Percentiles rank a stretch among this genome's conserved stretches.
These are phyloP conservation scores for Micromesistius poutassou DNA, from an alignment of 2,797 vertebrate species.

Conservation along the genomic window DNA sequence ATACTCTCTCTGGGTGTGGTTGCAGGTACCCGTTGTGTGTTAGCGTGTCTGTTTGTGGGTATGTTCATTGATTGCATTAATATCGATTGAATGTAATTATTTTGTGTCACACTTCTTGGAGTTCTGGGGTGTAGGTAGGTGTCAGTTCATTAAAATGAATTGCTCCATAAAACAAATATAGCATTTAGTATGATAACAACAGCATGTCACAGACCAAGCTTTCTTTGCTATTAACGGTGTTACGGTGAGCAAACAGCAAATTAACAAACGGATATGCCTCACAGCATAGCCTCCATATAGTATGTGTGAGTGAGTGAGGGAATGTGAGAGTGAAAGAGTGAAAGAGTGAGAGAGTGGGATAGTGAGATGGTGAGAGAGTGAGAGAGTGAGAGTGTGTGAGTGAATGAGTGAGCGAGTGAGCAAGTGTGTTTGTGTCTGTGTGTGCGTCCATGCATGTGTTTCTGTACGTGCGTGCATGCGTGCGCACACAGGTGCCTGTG, in stretches of 20 bases:
- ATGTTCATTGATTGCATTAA: conserved; percentile 22
- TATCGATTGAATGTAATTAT: not conserved
- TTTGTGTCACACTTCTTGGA: not conserved
- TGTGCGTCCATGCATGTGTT: not conserved
- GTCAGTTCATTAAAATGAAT: conserved; percentile 3
- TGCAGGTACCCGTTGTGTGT: not conserved
- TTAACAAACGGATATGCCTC: not conserved
- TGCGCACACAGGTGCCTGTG: not conserved
- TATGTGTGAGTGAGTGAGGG: not conserved
- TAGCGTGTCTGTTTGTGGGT: conserved; percentile 2
- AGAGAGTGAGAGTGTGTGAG: not conserved
- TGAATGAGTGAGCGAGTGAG: no score
- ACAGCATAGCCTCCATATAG: not conserved
- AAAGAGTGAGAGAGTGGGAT: no score
- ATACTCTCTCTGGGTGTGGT: not conserved
- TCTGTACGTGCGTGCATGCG: no score
- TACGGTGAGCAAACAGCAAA: not conserved
- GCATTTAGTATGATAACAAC: not conserved
- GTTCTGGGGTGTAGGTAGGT: conserved; percentile 10
- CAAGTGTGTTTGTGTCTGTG: no score
- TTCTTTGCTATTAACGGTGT: not conserved
- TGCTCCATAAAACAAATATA: not conserved
- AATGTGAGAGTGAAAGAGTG: not conserved
- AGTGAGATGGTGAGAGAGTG: not conserved
- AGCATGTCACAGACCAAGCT: not conserved